Evolutionary conservation across 2,888 invertebrate genomes (phyloP).

Genomic region (Dasypolia templi): DNA sequence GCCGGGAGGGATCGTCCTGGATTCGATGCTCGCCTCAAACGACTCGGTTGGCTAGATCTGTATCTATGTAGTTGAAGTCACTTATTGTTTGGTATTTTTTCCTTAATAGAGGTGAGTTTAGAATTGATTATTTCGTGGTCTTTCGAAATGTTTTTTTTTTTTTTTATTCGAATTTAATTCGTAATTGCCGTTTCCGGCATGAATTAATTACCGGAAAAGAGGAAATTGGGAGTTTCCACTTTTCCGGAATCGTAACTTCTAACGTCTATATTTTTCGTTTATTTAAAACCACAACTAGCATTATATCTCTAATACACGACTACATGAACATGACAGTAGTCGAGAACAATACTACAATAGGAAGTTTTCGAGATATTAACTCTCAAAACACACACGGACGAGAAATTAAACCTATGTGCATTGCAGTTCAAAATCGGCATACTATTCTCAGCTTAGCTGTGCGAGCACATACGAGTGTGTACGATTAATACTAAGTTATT

Average conservation of each 20-base stretch:
- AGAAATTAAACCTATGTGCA: slow-evolving; percentile 2
- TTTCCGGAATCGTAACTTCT: not conserved
- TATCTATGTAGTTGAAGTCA: slow-evolving; percentile 22
- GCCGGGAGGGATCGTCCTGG: slow-evolving; percentile 48
- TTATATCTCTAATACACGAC: not conserved
- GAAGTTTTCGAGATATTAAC: slow-evolving; percentile 8
- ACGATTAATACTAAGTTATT: slow-evolving; percentile 59
- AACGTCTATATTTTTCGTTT: no score
- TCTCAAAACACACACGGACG: not conserved
- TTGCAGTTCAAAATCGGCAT: slow-evolving; percentile 21
- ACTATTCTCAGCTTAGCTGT: slow-evolving; percentile 33
- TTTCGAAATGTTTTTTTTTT: no score
- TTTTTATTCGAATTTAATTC: no score
- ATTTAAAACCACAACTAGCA: not conserved
- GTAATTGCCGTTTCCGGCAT: not conserved
- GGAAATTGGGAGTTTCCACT: no score
- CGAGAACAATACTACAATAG: not conserved
- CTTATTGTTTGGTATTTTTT: slow-evolving; percentile 1
- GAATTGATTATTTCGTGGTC: not conserved
- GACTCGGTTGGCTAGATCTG: slow-evolving; percentile 7
- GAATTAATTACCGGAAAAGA: not conserved
- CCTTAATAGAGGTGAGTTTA: not conserved
- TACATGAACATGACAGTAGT: not conserved
- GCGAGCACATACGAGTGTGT: slow-evolving; percentile 25
- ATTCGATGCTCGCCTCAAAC: slow-evolving; percentile 55